A percentile compares a stretch with the other conserved stretches of the same genome.
These are phyloP conservation scores for Gadus chalcogrammus DNA, from an alignment of 2,113 vertebrate genomes.

Conservation along the genomic window DNA sequence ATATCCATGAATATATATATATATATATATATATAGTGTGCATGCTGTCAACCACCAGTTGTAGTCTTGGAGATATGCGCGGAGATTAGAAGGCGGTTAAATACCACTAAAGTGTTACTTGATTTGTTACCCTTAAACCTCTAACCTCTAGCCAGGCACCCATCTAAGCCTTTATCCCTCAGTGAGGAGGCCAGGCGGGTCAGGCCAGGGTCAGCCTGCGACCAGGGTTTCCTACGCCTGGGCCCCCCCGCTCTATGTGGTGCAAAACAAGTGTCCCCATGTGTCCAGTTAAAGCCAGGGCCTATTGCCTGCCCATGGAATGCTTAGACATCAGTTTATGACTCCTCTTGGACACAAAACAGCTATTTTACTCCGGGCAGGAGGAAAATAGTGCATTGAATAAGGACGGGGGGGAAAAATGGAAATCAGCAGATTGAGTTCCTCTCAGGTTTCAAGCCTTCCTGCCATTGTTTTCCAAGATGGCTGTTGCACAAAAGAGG, in stretches of 20 bases:
- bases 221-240: conserved; percentile 71
- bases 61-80: conserved; percentile 41
- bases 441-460: conserved; percentile 87
- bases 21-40: conserved; percentile 9
- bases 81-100: conserved; percentile 55
- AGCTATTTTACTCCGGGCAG: conserved; percentile 77
- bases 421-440: conserved; percentile 85
- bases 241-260: conserved; percentile 57
- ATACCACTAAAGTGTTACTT: conserved; percentile 72
- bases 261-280: conserved; percentile 81
- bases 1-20: background rate
- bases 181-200: conserved; percentile 71
- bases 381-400: conserved; percentile 83
- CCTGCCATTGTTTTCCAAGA: conserved; percentile 93
- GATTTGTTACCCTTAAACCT: conserved; percentile 77
- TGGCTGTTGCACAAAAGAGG: conserved; percentile 86
- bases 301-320: conserved; percentile 76
- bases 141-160: conserved; percentile 70
- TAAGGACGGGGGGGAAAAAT: conserved; percentile 70
- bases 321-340: conserved; percentile 74
- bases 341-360: conserved; percentile 75
- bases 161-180: conserved; percentile 68
- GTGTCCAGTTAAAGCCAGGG: conserved; percentile 76
- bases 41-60: conserved; percentile 31
- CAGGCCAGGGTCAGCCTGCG: conserved; percentile 74